Evolutionary conservation across 2,888 invertebrate genomes (phyloP).

Genomic region (Trissolcus brochymenae): DNA sequence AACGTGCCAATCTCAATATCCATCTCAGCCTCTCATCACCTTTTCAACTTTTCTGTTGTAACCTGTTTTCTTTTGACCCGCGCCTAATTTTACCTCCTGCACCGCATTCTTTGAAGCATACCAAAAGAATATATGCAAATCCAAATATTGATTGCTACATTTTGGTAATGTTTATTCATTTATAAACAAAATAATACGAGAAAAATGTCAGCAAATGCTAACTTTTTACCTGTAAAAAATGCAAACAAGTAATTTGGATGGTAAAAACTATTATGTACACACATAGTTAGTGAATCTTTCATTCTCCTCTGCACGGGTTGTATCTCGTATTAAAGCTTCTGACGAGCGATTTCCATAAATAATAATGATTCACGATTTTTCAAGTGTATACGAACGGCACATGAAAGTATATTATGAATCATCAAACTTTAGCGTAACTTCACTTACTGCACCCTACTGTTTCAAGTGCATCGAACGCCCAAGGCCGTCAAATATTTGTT

Average conservation of each 20-base stretch:
- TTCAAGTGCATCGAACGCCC: conserved; percentile 19
- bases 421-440: conserved; percentile 42
- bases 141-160: too few species aligned
- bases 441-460: conserved; percentile 32
- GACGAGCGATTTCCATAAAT: conserved; percentile 39
- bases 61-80: conserved; percentile 11
- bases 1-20: conserved; percentile 57
- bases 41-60: conserved; percentile 39
- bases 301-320: neutral
- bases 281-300: conserved; percentile 38
- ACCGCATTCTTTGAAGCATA: too few species aligned
- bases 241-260: conserved; percentile 35
- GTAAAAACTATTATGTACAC: conserved; percentile 30
- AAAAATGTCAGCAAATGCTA: too few species aligned
- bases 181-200: too few species aligned
- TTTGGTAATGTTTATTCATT: too few species aligned
- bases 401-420: conserved; percentile 28
- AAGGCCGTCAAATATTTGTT: conserved; percentile 30
- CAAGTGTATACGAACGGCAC: conserved; percentile 25
- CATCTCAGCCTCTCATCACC: conserved; percentile 42
- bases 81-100: neutral
- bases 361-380: conserved; percentile 44
- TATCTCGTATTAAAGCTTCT: neutral
- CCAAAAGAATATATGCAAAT: too few species aligned
- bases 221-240: too few species aligned